Conservation (phyloP, 2,888 invertebrate species). For the Acrobasis suavella region DNA sequence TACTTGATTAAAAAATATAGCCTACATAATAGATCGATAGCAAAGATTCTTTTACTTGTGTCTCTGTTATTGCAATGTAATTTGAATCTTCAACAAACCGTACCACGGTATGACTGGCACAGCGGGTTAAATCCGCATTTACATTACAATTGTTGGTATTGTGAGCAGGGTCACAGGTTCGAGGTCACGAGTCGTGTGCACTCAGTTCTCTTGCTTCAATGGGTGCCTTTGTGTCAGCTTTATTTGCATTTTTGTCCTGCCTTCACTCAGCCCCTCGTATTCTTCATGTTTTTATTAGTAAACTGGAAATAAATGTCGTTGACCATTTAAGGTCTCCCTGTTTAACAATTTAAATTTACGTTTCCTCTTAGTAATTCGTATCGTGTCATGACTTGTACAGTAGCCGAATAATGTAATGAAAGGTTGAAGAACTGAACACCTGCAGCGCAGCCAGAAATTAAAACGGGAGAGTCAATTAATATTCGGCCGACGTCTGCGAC, state of each 20-base stretch:
- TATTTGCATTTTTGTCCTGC: constrained; percentile 27
- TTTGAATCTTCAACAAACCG: constrained; percentile 48
- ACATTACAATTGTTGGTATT: constrained; percentile 74
- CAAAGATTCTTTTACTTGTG: not conserved
- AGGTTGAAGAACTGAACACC: constrained; percentile 42
- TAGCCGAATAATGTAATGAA: constrained; percentile 47
- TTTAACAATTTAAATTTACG: constrained; percentile 33
- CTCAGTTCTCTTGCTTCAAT: constrained; percentile 48
- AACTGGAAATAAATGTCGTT: constrained; percentile 37
- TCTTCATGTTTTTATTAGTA: constrained; percentile 27
- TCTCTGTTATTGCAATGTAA: constrained; percentile 7
- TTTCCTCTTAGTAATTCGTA: constrained; percentile 43
- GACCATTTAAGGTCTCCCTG: constrained; percentile 37
- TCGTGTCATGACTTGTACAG: constrained; percentile 43
- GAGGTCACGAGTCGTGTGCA: constrained; percentile 64
- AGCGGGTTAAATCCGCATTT: constrained; percentile 63
- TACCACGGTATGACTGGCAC: constrained; percentile 57
- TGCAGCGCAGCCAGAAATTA: constrained; percentile 50
- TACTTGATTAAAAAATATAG: no score
- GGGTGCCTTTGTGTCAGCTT: constrained; percentile 41
- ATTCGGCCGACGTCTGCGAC: constrained; percentile 43
- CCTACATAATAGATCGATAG: not conserved
- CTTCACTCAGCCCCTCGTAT: constrained; percentile 4
- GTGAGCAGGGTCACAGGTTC: constrained; percentile 75
- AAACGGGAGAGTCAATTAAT: constrained; percentile 49